Base-by-base conservation (phyloP, 2,888 invertebrate species). In the Cerceris rybyensis region DNA sequence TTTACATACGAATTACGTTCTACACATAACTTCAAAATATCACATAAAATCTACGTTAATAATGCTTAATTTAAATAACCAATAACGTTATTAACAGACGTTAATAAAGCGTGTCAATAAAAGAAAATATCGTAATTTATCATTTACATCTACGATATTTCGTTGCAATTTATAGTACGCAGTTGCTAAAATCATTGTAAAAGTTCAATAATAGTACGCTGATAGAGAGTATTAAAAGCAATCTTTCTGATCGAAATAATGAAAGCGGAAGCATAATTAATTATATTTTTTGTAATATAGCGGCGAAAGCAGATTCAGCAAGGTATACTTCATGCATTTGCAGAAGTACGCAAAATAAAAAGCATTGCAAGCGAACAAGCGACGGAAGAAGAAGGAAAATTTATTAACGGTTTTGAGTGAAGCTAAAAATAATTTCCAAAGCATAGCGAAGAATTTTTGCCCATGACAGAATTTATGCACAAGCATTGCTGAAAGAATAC, bases 401-500 rank as follows among this genome's bases (percentile, higher is more conserved):
- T 13, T 41, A 13, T 59, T 17, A 50, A 67, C 6, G 6, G 1
- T 54, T 14, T 11, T 50, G 1, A 60, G n/a, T 43, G 54, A 46
- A 43, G 16, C n/a, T 4, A 28, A 1, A 54, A 61, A 6, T 5
- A 59, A n/a, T 4, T 8, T 43, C 68, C 68, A 64, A 49, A 69
- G 58, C 57, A 60, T 52, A 52, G 11, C 61, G 11, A 9, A 70
- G 39, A 54, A 0, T 13, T 55, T 46, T 42, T 2, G 7, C 43
- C 11, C 13, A 4, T 9, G 0, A 0, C 39, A 42, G 13, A 8
- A 41, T 43, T 13, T 8, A 52, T 50, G 7, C 42, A 42, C 6
- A 50, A 73, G 50, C 52, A 54, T 8, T 16, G 8, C n/a, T 42
- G 46, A 7, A 2, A 68, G n/a, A 42, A 87, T 92, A 92, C 92